Evolutionary conservation across 2,888 invertebrate genomes (phyloP).

Genomic region (Plusia festucae): DNA sequence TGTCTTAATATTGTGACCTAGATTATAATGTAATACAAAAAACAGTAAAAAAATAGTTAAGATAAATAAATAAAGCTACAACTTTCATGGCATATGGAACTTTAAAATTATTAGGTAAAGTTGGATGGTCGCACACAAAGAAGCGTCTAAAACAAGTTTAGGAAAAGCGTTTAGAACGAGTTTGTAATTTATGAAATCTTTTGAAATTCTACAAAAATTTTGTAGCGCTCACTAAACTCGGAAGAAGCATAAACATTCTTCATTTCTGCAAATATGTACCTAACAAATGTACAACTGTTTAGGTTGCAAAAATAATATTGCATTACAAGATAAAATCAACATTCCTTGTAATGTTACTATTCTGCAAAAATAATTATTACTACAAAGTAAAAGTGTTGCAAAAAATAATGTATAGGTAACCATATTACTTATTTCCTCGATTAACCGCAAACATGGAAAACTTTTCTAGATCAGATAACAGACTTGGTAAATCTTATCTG

Average conservation of each 20-base stretch:
- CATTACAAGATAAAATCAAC: conserved; percentile 3
- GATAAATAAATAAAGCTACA: too few relatives aligned
- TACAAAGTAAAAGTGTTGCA: not conserved
- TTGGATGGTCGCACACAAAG: too few relatives aligned
- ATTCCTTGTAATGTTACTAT: not conserved
- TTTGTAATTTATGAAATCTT: too few relatives aligned
- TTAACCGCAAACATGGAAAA: not conserved
- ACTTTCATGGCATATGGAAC: too few relatives aligned
- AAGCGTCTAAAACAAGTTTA: too few relatives aligned
- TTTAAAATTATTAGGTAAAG: too few relatives aligned
- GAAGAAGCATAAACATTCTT: not conserved
- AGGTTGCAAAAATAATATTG: not conserved
- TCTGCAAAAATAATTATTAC: not conserved
- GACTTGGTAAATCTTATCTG: not conserved
- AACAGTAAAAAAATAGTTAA: too few relatives aligned
- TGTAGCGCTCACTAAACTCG: not conserved
- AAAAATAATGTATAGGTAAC: conserved; percentile 4
- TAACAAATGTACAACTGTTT: not conserved
- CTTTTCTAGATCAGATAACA: not conserved
- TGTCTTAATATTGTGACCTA: not conserved
- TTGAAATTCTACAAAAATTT: not conserved
- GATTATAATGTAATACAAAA: too few relatives aligned
- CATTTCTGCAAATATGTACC: not conserved
- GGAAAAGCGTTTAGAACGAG: too few relatives aligned
- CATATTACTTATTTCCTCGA: not conserved